Evolutionary conservation across 2,888 invertebrate species (phyloP), one percentile per base, ranked within the genome.

Genomic region (Drosophila ezoana): DNA sequence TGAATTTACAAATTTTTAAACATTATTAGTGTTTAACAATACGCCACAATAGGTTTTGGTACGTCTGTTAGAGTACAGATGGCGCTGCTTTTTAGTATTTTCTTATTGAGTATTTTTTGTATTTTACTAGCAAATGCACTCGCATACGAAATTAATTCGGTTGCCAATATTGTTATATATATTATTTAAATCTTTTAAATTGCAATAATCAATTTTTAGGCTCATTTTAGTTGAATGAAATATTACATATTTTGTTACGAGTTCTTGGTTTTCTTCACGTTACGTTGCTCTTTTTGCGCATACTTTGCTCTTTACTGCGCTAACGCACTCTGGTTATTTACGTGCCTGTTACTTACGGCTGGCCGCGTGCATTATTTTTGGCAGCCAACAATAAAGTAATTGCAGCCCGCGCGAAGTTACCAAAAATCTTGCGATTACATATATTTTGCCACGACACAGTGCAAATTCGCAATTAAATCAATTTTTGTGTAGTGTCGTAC

Each of bases 291-390:
- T 13, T 8, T 48, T 20, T 44, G 52, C 71, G 70, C 33, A 18
- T n/a, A 40, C 35, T 28, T 57, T 14, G 23, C 67, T 44, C 57
- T 13, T 13, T 56, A 14, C 13, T 41, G 64, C 64, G 54, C 23
- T 54, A 18, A 33, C 64, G 72, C 16, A 28, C 37, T 49, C 32
- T 8, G 9, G 13, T n/a, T 60, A 43, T 67, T 75, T 72, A 63
- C 52, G 64, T 69, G 40, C 47, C 38, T 59, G 14, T 61, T 74
- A 59, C 58, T 63, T 57, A 60, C 70, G 75, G 68, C 45, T 78
- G 61, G 70, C 70, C 76, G 76, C 76, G 76, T 74, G 76, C 74
- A 66, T 45, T 57, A 64, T 53, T 68, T 70, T 59, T 72, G 74
- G 64, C 49, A 62, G 59, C 62, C 44, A 44, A 62, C 38, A 60